A percentile compares a stretch with the other conserved stretches of the same genome.
Evolutionary conservation across 1,140 invertebrate species (phyloP).

Genomic region (Neomicropteryx cornuta): DNA sequence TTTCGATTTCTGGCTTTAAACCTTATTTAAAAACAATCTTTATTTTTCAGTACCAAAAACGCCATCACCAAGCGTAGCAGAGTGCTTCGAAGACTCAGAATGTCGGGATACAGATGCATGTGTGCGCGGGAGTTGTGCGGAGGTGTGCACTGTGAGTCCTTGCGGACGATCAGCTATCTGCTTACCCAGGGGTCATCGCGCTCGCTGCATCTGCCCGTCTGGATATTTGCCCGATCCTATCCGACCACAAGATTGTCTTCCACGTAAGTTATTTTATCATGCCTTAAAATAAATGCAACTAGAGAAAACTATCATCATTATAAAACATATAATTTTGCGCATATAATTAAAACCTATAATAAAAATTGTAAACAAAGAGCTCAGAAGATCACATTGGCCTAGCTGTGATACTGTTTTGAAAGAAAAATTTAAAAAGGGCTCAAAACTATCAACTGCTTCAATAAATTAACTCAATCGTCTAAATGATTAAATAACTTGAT

Average conservation of each 20-base stretch:
- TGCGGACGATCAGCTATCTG: conserved; percentile 72
- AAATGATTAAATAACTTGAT: too few relatives aligned
- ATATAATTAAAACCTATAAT: too few relatives aligned
- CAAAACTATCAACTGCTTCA: too few relatives aligned
- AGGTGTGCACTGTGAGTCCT: conserved; percentile 59
- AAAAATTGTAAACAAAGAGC: too few relatives aligned
- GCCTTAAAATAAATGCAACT: too few relatives aligned
- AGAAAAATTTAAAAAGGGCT: too few relatives aligned
- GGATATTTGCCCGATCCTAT: conserved; percentile 65
- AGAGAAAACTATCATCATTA: conserved; percentile 1
- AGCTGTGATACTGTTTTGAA: too few relatives aligned
- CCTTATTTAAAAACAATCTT: too few relatives aligned
- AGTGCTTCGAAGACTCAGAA: conserved; percentile 67
- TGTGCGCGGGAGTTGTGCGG: conserved; percentile 60
- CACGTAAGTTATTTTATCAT: conserved; percentile 48
- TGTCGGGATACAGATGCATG: conserved; percentile 64
- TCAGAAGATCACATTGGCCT: too few relatives aligned
- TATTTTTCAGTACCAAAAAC: conserved; percentile 35
- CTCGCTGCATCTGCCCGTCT: conserved; percentile 68
- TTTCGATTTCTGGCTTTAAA: too few relatives aligned
- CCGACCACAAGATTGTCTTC: conserved; percentile 59
- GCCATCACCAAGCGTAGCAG: conserved; percentile 37
- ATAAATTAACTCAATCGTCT: too few relatives aligned
- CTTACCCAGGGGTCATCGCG: conserved; percentile 58
- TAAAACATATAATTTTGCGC: background rate